phyloP scores from a whole-genome alignment of 2,113 vertebrate species.

The Clinocottus analis region DNA sequence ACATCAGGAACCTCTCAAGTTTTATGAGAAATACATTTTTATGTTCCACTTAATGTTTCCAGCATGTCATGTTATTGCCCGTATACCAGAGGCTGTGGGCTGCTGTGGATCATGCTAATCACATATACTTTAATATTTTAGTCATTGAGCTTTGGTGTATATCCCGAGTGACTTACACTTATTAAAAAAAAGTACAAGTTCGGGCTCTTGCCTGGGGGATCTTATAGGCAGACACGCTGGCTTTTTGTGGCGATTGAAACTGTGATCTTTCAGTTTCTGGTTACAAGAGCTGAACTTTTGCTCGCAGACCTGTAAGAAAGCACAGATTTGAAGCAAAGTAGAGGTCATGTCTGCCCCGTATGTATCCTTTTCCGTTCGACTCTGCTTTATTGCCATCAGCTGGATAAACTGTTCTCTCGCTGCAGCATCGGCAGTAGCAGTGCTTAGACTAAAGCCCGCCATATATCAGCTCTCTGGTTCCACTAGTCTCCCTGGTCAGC shows the following conservation, averaged over 20 bases:
- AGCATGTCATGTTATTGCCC: conserved; percentile 58
- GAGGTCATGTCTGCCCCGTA: conserved; percentile 18
- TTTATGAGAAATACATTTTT: conserved; percentile 78
- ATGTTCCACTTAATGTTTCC: conserved; percentile 75
- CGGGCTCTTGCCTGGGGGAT: conserved; percentile 15
- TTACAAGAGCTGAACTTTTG: conserved; percentile 24
- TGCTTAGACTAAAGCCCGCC: conserved; percentile 50
- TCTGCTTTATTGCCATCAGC: conserved; percentile 42
- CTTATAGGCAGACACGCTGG: conserved; percentile 9
- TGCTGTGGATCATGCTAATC: conserved; percentile 67
- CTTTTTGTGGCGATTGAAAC: conserved; percentile 17
- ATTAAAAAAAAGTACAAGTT: conserved; percentile 44
- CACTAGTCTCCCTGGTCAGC: conserved; percentile 61
- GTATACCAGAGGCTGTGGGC: conserved; percentile 30
- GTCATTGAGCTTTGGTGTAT: conserved; percentile 25
- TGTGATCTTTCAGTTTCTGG: conserved; percentile 28
- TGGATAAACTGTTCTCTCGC: conserved; percentile 48
- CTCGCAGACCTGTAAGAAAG: conserved; percentile 15
- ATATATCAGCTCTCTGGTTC: conserved; percentile 71
- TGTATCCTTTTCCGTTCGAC: conserved; percentile 32
- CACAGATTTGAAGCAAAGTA: neutral
- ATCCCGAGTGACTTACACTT: conserved; percentile 32
- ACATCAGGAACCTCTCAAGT: conserved; percentile 74
- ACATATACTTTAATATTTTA: conserved; percentile 38
- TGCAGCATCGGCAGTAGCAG: conserved; percentile 56